Conservation (phyloP, 2,113 vertebrate species). For the Hemiscyllium ocellatum region DNA sequence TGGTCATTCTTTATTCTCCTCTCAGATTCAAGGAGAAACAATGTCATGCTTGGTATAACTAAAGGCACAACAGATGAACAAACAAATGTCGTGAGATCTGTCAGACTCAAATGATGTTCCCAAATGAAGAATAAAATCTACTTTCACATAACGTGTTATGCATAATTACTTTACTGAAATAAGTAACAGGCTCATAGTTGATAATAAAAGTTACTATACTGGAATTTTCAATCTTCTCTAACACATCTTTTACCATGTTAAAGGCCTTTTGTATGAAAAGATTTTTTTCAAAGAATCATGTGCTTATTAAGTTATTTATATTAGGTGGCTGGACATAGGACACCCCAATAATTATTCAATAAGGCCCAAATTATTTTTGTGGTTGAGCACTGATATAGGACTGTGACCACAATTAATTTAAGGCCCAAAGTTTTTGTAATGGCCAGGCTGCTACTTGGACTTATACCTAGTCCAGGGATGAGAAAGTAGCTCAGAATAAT, state of each 20-base stretch:
- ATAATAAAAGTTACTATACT: neutral
- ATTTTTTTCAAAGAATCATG: neutral
- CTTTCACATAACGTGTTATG: neutral
- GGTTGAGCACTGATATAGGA: neutral
- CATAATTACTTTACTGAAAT: neutral
- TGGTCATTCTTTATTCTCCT: neutral
- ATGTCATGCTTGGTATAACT: neutral
- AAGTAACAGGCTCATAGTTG: neutral
- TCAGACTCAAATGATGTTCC: neutral
- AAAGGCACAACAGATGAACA: neutral
- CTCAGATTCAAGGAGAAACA: neutral
- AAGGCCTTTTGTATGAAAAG: neutral
- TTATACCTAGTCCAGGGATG: neutral
- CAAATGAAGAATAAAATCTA: neutral
- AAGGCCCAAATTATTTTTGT: neutral
- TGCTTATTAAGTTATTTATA: neutral
- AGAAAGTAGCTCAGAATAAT: neutral
- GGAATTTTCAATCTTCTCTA: neutral
- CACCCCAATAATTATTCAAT: neutral
- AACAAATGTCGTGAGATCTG: neutral
- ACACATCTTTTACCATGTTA: neutral
- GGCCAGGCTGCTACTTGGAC: neutral
- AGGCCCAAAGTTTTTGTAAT: neutral
- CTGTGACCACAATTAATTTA: neutral
- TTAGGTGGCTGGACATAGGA: neutral